Conservation (phyloP, 1,140 invertebrate species). For the Drosophila chauvacae region DNA sequence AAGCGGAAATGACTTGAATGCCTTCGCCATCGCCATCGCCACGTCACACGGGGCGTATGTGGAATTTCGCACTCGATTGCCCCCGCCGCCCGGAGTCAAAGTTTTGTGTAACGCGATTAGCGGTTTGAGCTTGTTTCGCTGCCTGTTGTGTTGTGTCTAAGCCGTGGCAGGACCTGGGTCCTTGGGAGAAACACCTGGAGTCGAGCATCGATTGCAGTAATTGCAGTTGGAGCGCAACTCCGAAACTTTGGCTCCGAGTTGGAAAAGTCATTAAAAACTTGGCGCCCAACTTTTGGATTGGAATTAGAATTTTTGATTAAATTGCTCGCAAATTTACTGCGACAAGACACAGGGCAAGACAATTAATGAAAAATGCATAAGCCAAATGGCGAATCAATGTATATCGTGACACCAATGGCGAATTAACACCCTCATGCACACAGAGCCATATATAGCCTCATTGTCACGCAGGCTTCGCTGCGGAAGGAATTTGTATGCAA, state of each 20-base stretch:
- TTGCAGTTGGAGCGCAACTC: slow-evolving; percentile 50
- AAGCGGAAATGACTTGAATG: slow-evolving; percentile 83
- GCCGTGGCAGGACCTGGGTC: slow-evolving; percentile 24
- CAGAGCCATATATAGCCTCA: slow-evolving; percentile 29
- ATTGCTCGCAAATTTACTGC: slow-evolving; percentile 54
- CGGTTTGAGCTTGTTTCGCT: slow-evolving; percentile 73
- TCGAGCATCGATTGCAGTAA: slow-evolving; percentile 58
- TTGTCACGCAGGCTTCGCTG: slow-evolving; percentile 58
- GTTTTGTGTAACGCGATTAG: slow-evolving; percentile 81
- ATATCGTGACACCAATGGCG: slow-evolving; percentile 82
- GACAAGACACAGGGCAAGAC: slow-evolving; percentile 51
- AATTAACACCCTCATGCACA: slow-evolving; percentile 52
- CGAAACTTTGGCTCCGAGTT: slow-evolving; percentile 56
- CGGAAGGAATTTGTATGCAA: slow-evolving; percentile 77
- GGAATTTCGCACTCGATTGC: slow-evolving; percentile 81
- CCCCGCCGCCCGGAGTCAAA: slow-evolving; percentile 44
- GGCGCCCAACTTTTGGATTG: slow-evolving; percentile 61
- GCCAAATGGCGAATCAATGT: slow-evolving; percentile 79
- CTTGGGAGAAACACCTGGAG: slow-evolving; percentile 16
- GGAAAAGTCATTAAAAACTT: slow-evolving; percentile 82
- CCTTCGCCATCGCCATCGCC: slow-evolving; percentile 55
- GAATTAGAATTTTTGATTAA: slow-evolving; percentile 78
- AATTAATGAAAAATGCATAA: slow-evolving; percentile 83
- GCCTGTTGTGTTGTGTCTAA: slow-evolving; percentile 64
- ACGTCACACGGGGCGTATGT: slow-evolving; percentile 72